Evolutionary conservation across 64 coral and sea anemone species (phyloP), one percentile per base, ranked within the genome.

Genomic region (Porites australiensis): DNA sequence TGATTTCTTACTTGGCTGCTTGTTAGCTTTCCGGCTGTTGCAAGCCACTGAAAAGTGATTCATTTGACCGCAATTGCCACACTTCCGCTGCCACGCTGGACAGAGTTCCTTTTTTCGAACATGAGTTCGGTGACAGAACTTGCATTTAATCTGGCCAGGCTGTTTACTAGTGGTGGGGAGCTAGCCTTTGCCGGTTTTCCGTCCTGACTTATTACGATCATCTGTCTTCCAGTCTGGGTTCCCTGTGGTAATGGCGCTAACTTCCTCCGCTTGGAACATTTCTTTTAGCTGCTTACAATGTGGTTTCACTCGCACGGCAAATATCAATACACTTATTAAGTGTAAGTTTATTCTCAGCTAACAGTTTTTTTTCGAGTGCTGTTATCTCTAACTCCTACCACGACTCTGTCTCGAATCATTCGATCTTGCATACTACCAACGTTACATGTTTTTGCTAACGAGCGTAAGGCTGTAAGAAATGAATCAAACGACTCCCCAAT

Each of bases 211-310:
- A 13, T 73, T 21, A 27, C 70, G 27, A 27, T 8, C 70, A 44
- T 47, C 70, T 73, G 27, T 80, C 37, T 80, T 62, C 14, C 47
- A 62, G 19, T 62, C 22, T 37, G 77, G 77, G 77, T 62, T 11
- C 46, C 77, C 77, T 80, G 77, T 80, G 77, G 20, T 79, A 79
- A 80, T 80, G 77, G 50, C 77, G 77, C 77, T 59, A 13, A 80
- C 77, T 62, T 80, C 77, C 27, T 14, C 77, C 4, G 9, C 22
- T 50, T 21, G 22, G 19, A 1, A 45, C 77, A 80, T 80, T 21
- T 80, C 58, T 52, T 50, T 80, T 62, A 50, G 47, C n/a, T 58
- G 7, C 46, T 57, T 58, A 45, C n/a, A 51, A 55, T 62, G 77
- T 80, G 51, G 19, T 80, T 62, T 80, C 77, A 47, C 58, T 80